These are phyloP conservation scores for Microcaecilia unicolor DNA, from an alignment of 2,797 vertebrate species.

Conservation along the genomic window DNA sequence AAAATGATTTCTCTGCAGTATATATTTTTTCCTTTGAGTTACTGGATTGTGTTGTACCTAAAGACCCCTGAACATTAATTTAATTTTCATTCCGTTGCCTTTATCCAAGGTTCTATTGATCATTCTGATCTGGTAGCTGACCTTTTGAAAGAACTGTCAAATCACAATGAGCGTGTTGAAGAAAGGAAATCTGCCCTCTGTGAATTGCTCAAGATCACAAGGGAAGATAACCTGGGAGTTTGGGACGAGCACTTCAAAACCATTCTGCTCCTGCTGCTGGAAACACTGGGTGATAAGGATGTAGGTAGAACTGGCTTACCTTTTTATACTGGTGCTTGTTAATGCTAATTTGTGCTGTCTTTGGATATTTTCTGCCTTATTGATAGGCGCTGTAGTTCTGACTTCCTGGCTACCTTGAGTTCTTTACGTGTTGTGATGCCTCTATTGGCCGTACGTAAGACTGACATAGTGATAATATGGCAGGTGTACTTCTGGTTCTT, in stretches of 20 bases:
- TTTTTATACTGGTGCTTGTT: not conserved
- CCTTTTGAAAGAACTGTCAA: constrained; percentile 92
- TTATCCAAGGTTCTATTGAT: constrained; percentile 69
- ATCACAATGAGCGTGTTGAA: constrained; percentile 91
- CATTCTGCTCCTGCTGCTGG: constrained; percentile 87
- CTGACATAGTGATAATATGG: too few species aligned
- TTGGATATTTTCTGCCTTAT: too few species aligned
- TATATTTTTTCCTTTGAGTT: too few species aligned
- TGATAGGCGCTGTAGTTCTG: too few species aligned
- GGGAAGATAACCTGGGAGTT: constrained; percentile 85
- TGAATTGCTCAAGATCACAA: constrained; percentile 88
- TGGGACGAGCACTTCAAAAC: constrained; percentile 99
- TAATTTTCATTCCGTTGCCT: not conserved
- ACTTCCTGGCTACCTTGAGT: too few species aligned
- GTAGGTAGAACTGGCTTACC: too few species aligned
- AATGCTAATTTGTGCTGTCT: not conserved
- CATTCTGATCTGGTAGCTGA: constrained; percentile 91
- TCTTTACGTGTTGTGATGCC: too few species aligned
- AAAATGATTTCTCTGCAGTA: too few species aligned
- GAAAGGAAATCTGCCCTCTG: constrained; percentile 86
- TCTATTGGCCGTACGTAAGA: too few species aligned
- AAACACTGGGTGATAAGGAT: constrained; percentile 95
- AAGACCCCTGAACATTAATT: too few species aligned
- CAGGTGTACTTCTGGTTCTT: too few species aligned
- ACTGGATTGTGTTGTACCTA: too few species aligned